A percentile compares a stretch with the other conserved stretches of the same genome.
phyloP scores from a whole-genome alignment of 1,140 invertebrate genomes.

The Drosophila fuyamai region DNA sequence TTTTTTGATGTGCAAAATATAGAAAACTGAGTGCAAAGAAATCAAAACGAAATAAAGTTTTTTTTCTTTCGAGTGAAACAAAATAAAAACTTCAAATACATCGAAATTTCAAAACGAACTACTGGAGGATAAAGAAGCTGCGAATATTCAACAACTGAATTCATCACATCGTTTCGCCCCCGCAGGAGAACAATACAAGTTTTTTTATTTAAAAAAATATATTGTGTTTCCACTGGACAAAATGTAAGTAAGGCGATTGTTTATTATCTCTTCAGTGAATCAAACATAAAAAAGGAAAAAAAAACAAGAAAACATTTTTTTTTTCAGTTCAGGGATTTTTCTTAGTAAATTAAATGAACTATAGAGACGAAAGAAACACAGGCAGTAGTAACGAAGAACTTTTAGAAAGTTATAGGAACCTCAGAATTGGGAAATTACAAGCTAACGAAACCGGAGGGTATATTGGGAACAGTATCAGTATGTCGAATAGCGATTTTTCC shows the following conservation, averaged over 20 bases:
- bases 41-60: background rate
- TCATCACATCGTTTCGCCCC: background rate
- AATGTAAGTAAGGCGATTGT: too few species aligned
- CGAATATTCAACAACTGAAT: background rate
- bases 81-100: background rate
- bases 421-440: background rate
- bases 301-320: too few species aligned
- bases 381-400: background rate
- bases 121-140: too few species aligned
- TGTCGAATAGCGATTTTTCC: background rate
- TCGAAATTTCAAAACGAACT: conserved; percentile 1
- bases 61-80: background rate
- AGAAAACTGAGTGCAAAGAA: too few species aligned
- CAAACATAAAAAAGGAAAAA: background rate
- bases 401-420: background rate
- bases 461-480: background rate
- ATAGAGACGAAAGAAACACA: background rate
- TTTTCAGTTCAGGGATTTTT: background rate
- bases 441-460: background rate
- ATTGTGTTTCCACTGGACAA: too few species aligned
- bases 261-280: too few species aligned
- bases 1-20: background rate
- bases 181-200: background rate
- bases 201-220: too few species aligned
- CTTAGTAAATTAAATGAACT: background rate